Evolutionary conservation across 2,113 vertebrate genomes (phyloP).

Genomic region (Brachypodius melanocephalos): DNA sequence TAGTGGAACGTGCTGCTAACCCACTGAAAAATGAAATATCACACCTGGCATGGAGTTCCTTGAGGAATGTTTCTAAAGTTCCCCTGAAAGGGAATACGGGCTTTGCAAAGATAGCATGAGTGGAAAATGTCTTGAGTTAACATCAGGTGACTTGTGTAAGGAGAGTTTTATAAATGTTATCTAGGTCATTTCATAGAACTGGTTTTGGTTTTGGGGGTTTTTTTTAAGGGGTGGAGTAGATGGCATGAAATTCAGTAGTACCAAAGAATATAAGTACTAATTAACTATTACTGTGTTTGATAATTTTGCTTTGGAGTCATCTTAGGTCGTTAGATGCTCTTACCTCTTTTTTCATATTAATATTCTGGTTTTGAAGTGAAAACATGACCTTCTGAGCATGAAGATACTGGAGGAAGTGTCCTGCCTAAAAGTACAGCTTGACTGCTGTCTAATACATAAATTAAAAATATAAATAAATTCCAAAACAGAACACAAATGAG

Average conservation of each 20-base stretch:
- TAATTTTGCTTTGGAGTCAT: background rate
- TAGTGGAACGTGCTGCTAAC: background rate
- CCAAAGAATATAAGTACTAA: background rate
- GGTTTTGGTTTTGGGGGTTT: fast-evolving
- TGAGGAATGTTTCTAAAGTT: background rate
- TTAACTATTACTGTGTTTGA: background rate
- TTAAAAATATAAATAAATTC: background rate
- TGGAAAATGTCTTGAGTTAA: background rate
- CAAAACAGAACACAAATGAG: background rate
- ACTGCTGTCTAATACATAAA: background rate
- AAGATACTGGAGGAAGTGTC: background rate
- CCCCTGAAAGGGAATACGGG: background rate
- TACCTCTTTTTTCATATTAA: background rate
- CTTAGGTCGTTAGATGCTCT: background rate
- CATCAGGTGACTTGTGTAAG: background rate
- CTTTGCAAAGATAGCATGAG: background rate
- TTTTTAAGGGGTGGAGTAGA: fast-evolving
- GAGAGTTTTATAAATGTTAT: background rate
- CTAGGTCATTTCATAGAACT: background rate
- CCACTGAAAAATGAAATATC: background rate
- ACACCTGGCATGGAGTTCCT: background rate
- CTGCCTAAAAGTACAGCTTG: background rate
- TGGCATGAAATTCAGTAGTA: background rate
- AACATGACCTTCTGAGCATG: background rate
- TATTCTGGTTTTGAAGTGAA: background rate